Base-by-base conservation (phyloP, 2,113 vertebrate genomes). In the Tachuris rubrigastra region DNA sequence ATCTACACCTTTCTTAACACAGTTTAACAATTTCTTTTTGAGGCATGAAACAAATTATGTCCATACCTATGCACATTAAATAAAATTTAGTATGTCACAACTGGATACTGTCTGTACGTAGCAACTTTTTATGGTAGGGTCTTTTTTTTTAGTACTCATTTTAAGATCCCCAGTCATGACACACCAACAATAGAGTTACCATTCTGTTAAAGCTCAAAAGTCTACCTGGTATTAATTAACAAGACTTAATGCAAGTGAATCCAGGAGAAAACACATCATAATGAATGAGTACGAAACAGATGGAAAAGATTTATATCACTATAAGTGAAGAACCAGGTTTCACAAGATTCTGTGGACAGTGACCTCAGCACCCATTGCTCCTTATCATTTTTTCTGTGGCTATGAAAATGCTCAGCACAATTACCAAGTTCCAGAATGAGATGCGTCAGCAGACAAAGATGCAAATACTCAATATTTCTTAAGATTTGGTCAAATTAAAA, bases 391-490 rank as follows among this genome's bases (percentile, higher is more conserved):
- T 58, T 81, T 33, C 72, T 47, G 23, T 28, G 21, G 27, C 18
- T 13, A 37, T 14, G 33, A 77, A 90, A 90, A 77, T 28, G 58
- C 31, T 47, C 27, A 20, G 41, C 30, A 72, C 35, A 20, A 71
- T 88, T 67, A 73, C 31, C 68, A 41, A 42, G 65, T 90, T 80
- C 50, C 41, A 47, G 35, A 39, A 60, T 0, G 3, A 94, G 59
- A 67, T 47, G 55, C 1, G 4, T 85, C 87, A 95, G 65, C 87
- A 93, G 75, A 66, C 47, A 42, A 41, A 67, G 52, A 17, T 0
- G 4, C 79, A 93, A 93, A 91, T 93, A 77, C 93, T 96, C 76
- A 59, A 90, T 8, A 24, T 62, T 85, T 87, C 94, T 91, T 62
- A 86, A 93, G 87, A 90, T 69, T 46, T 49, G 56, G 65, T 85